Percentiles rank a stretch among this genome's conserved stretches.
These are phyloP conservation scores for Notechis scutatus DNA, from an alignment of 2,113 vertebrate genomes.

Conservation along the genomic window DNA sequence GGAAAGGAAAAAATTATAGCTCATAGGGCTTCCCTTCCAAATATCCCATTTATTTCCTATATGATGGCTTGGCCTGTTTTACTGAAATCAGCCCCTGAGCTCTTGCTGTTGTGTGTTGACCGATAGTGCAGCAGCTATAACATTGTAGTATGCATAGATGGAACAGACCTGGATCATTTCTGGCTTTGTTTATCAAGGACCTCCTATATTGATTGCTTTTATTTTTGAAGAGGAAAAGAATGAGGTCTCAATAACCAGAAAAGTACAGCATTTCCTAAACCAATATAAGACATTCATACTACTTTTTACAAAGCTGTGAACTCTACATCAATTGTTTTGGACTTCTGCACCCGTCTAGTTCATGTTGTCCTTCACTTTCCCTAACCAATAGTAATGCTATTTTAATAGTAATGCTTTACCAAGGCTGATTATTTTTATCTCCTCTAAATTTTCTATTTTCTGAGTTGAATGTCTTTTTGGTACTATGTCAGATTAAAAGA, in stretches of 20 bases:
- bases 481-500: background rate
- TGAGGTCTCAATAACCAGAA: background rate
- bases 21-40: background rate
- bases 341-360: background rate
- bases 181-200: background rate
- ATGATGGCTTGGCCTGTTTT: background rate
- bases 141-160: rapidly evolving
- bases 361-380: background rate
- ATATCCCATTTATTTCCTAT: background rate
- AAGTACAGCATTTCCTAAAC: background rate
- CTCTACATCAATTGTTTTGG: background rate
- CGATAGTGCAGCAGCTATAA: background rate
- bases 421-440: background rate
- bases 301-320: background rate
- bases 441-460: background rate
- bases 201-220: background rate
- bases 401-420: background rate
- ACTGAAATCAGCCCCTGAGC: background rate
- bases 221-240: background rate
- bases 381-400: background rate
- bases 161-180: background rate
- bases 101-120: conserved; percentile 2
- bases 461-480: background rate
- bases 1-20: background rate
- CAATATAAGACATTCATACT: background rate